Base-by-base conservation (phyloP, 2,888 invertebrate species). In the Athalia rosae region DNA sequence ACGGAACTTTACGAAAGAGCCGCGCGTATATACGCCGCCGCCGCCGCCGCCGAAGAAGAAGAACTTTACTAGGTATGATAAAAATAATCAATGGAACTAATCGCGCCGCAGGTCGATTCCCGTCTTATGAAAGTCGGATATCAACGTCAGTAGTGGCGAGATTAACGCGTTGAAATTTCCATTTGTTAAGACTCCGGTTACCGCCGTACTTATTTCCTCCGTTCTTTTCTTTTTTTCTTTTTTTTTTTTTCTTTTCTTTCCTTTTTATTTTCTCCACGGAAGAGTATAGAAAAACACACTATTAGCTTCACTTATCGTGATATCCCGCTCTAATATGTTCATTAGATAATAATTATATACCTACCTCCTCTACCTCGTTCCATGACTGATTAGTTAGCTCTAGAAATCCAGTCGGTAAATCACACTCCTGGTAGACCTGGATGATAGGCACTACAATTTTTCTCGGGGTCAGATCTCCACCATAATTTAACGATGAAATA, bases 361-460 rank as follows among this genome's bases (percentile, higher is more conserved):
- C 43, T 3, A 69, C 13, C 71, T 71, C 13, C 71, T 71, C 58
- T 5, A 8, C 9, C 41, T n/a, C 53, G n/a, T 8, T 45, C 58
- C 8, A 13, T 43, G 71, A 71, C 71, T 58, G 71, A 71, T 53
- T 15, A 41, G 48, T 48, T 41, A 50, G 28, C 67, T 53, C 9
- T 53, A 67, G 67, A 67, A 67, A 67, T 67, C 67, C 50, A 67
- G 50, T 71, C 56, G 28, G 71, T 71, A 50, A 71, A 71, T 71
- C 71, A 71, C 71, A 71, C 71, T 15, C 11, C 43, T 71, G 56
- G 13, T 47, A 45, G 71, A 28, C 71, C 71, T 56, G 58, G 53
- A 53, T 69, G 41, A 9, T 5, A 13, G 45, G 56, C 4, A 71
- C 43, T 43, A 15, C 2, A 9, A 58, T 71, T 58, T 71, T 71